phyloP scores from a whole-genome alignment of 23 tunicate genomes.

The Botrylloides violaceus region DNA sequence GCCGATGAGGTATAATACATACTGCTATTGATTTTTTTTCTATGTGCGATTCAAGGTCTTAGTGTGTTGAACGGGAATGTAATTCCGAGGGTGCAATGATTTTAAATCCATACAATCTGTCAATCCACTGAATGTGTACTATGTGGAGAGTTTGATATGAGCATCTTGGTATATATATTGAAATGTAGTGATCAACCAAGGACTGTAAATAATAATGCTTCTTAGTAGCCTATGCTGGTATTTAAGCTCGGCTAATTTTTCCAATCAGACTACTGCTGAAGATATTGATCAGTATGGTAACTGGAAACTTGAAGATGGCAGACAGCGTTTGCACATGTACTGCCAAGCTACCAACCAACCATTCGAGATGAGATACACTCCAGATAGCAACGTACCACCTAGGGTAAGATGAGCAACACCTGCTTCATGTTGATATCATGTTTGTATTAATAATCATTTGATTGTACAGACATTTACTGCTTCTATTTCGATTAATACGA shows the following conservation, averaged over 20 bases:
- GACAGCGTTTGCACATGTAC: constrained; percentile 72
- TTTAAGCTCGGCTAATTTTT: no score
- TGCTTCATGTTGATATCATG: neutral
- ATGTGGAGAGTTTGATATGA: no score
- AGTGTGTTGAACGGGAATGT: neutral
- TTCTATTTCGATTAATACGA: constrained; percentile 42
- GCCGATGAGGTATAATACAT: constrained; percentile 73
- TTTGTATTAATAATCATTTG: neutral
- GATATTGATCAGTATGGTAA: constrained; percentile 86
- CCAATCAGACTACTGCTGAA: constrained; percentile 24
- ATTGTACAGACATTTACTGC: constrained; percentile 87
- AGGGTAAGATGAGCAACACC: neutral
- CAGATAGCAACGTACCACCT: constrained; percentile 10
- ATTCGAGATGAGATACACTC: constrained; percentile 51
- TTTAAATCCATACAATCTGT: constrained; percentile 28
- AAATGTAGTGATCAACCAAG: neutral
- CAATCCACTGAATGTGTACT: constrained; percentile 24
- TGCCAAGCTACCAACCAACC: constrained; percentile 62
- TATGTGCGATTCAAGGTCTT: no score
- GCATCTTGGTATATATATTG: no score
- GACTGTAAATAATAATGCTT: neutral
- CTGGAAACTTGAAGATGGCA: constrained; percentile 81
- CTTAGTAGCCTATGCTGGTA: no score
- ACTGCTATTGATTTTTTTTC: neutral
- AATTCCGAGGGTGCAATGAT: constrained; percentile 20